Evolutionary conservation across 2,888 invertebrate genomes (phyloP).

Genomic region (Drosophila nr. perissopoda): DNA sequence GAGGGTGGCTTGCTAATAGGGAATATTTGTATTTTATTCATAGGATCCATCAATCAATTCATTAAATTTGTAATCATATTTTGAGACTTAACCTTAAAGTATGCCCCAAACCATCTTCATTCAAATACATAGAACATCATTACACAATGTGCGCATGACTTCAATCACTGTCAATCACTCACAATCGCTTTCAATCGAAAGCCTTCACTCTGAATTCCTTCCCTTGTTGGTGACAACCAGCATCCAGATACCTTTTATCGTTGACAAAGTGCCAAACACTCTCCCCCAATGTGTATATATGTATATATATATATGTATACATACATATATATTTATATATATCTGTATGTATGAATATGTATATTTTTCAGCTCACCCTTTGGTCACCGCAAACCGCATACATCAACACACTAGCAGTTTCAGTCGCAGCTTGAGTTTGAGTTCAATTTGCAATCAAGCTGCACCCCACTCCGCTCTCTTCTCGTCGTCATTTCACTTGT

Average conservation of each 20-base stretch:
- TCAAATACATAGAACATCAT: neutral
- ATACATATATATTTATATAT: neutral
- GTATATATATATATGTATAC: neutral
- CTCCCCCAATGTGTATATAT: neutral
- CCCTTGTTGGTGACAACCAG: constrained; percentile 1
- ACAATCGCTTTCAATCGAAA: constrained; percentile 1
- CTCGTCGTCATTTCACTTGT: constrained; percentile 48
- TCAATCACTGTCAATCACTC: neutral
- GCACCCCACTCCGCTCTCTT: neutral
- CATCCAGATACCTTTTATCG: constrained; percentile 47
- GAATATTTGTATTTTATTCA: neutral
- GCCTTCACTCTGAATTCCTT: neutral
- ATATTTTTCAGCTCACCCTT: constrained; percentile 4
- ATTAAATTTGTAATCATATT: neutral
- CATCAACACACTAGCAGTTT: constrained; percentile 53
- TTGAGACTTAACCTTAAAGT: neutral
- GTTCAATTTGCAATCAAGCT: constrained; percentile 36
- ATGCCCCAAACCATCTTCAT: neutral
- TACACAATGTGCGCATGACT: neutral
- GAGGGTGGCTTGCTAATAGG: neutral
- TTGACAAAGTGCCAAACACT: constrained; percentile 61
- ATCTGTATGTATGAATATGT: no score
- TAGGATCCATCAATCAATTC: constrained; percentile 3
- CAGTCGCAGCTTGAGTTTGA: constrained; percentile 15
- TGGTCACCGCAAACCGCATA: constrained; percentile 67